phyloP scores from a whole-genome alignment of 2,797 vertebrate genomes.

The Manis javanica region DNA sequence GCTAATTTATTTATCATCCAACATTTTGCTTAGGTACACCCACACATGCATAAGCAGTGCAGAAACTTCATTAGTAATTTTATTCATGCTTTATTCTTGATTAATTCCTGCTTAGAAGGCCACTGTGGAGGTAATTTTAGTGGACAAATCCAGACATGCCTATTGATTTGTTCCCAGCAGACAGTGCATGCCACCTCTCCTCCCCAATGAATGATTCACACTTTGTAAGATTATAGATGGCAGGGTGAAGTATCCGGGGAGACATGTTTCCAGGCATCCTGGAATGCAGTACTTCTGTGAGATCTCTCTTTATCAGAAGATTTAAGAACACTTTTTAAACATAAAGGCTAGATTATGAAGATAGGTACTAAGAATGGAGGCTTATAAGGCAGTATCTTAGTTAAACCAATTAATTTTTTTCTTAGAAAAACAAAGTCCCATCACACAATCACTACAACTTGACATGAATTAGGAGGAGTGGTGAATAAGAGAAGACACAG shows the following conservation, averaged over 20 bases:
- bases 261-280: neutral
- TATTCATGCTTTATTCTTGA: neutral
- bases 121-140: neutral
- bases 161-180: conserved; percentile 31
- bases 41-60: neutral
- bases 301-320: neutral
- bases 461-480: neutral
- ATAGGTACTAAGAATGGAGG: neutral
- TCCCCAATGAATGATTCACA: neutral
- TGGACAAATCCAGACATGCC: neutral
- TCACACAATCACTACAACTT: neutral
- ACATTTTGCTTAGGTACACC: neutral
- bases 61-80: neutral
- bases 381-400: neutral
- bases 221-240: neutral
- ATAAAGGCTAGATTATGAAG: neutral
- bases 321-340: conserved; percentile 11
- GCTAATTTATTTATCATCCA: conserved; percentile 56
- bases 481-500: neutral
- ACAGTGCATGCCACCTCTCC: neutral
- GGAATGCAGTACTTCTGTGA: neutral
- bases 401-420: neutral
- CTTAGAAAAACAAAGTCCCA: neutral
- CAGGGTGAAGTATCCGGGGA: neutral
- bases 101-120: conserved; percentile 48